Evolutionary conservation across 2,888 invertebrate species (phyloP), one percentile per base, ranked within the genome.

Genomic region (Agrotis exclamationis): DNA sequence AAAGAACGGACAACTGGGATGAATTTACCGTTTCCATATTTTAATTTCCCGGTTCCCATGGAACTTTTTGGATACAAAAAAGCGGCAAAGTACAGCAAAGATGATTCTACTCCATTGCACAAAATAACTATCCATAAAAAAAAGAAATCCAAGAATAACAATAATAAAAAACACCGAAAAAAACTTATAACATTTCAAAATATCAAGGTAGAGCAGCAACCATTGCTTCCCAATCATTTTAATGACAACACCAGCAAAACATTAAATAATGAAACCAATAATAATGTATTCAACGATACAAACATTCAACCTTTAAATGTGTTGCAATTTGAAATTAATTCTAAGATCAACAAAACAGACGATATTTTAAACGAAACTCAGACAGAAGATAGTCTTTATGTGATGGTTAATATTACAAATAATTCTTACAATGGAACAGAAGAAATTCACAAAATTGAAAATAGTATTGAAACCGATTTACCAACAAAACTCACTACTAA

Each of bases 101-200:
- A 90, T 48, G 89, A 91, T 57, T 82, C 89, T 22, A 54, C 83
- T 6, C 88, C 92, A 18, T 63, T 92, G 57, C 93, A 93, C 66
- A 95, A 94, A 88, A 88, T 93, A 77, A 90, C 91, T 51, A 89
- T 94, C 33, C 94, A 95, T 71, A 95, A 94, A 84, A 96, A 94
- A 84, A 96, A 94, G 85, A 96, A 94, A 83, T 79, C 89, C 2
- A 91, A 90, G 66, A 57, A 75, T 20, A 91, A 80, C 66, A 92
- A 86, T 77, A 90, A 78, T 68, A 96, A 94, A 83, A 95, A 93
- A 80, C 93, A 95, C 73, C 86, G 91, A 63, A 95, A 93, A 78
- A 96, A 95, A 76, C 76, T 93, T 44, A 88, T 93, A 64, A 89
- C 92, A 22, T 92, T 92, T 65, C 93, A 93, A 71, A 92, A 92